Conservation (phyloP, 2,888 invertebrate species). For the Sarcophaga rosellei region DNA sequence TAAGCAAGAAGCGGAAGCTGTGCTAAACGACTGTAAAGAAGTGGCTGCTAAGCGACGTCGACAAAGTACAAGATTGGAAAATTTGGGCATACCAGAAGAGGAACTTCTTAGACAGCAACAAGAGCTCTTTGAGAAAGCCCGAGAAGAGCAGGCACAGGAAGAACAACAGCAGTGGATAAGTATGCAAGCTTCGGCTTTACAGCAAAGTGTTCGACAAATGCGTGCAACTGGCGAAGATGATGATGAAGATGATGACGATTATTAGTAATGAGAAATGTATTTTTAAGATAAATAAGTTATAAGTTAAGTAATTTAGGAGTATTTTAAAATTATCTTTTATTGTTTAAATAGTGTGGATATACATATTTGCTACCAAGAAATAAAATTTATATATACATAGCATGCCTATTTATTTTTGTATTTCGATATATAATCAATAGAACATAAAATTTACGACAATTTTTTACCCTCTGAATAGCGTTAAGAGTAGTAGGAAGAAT, state of each 20-base stretch:
- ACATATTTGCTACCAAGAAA: too few species aligned
- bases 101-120: conserved; percentile 97
- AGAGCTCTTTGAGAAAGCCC: conserved; percentile 97
- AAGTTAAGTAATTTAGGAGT: conserved; percentile 38
- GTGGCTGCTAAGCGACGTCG: conserved; percentile 97
- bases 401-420: too few species aligned
- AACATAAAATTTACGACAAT: too few species aligned
- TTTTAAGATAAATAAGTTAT: background rate
- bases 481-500: too few species aligned
- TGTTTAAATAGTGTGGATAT: background rate
- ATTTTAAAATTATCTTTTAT: conserved; percentile 14
- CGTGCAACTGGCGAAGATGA: conserved; percentile 82
- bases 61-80: conserved; percentile 97
- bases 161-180: conserved; percentile 97
- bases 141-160: conserved; percentile 95
- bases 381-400: too few species aligned
- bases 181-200: conserved; percentile 83
- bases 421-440: too few species aligned
- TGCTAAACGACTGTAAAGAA: conserved; percentile 93
- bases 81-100: conserved; percentile 99
- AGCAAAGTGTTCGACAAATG: conserved; percentile 81
- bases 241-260: conserved; percentile 73
- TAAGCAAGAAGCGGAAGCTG: conserved; percentile 96
- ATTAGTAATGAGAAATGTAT: conserved; percentile 44
- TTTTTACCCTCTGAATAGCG: too few species aligned